Evolutionary conservation across 2,113 vertebrate species (phyloP), one percentile per base, ranked within the genome.

Genomic region (Anser cygnoides): DNA sequence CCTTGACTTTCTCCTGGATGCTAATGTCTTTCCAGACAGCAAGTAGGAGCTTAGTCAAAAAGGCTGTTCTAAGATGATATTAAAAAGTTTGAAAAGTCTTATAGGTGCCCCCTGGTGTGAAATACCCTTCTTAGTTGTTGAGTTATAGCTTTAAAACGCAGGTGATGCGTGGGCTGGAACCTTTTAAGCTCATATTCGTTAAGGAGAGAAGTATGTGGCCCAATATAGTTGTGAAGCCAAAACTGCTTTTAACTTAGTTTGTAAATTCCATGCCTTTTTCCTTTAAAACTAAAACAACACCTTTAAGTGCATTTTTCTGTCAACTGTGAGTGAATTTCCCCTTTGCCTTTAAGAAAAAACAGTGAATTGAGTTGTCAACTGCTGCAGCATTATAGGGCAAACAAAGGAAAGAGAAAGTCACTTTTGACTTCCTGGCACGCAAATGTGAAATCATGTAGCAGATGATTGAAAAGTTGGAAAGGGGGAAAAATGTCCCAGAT

Each of bases 301-400:
- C 43, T 25, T 97, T 87, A 97, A 97, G 97, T 97, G 93, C 85
- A 96, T 98, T 97, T 95, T 97, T 95, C 84, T 97, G 96, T 96
- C 83, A 66, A 80, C 96, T 96, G 91, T 96, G 91, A 97, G 87
- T 90, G 97, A 95, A 97, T 91, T 95, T 93, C 90, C 85, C 92
- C 96, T 97, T 97, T 97, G 95, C 95, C 90, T 97, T 97, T 92
- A 93, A 92, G 88, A 75, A 94, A 94, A 97, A 89, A 94, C 57
- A 95, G 84, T 91, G 92, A 75, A 84, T 96, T 97, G 90, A 93
- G 75, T 92, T 95, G 93, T 81, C 95, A 95, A 58, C 46, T 96
- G 88, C 97, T 97, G 91, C 95, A 95, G 72, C 92, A 65, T 94
- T 96, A 31, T 49, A 91, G 96, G 72, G 74, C 76, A 96, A 93